Evolutionary conservation across 2,797 vertebrate genomes (phyloP), one percentile per base, ranked within the genome.

Genomic region (Gadopsis marmoratus): DNA sequence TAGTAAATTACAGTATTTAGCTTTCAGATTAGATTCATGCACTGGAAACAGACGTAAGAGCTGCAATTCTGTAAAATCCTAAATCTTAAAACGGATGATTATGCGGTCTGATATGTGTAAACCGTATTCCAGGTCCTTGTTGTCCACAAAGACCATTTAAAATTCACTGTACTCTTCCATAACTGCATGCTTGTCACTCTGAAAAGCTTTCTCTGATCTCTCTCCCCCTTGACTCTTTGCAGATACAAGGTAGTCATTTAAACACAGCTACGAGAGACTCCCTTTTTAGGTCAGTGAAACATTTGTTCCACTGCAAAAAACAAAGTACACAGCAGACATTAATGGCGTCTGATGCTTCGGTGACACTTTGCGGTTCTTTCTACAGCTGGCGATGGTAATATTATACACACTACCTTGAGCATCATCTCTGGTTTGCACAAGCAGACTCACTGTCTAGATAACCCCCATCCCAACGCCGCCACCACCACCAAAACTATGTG

Each of bases 381-480:
- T 16, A 1, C 58, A 71, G 76, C 71, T 66, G 79, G 62, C 55
- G 74, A 81, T 35, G 68, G 75, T 79, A 86, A 88, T 66, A 63
- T 79, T 76, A 85, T 53, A 82, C 21, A 63, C 78, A 56, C 87
- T 71, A 90, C 85, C 88, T 86, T 86, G 78, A 88, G 70, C 35
- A 62, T 74, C 55, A 29, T 37, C 71, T 65, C 66, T 62, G 71
- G 51, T 81, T 66, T 71, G 60, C 55, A 76, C 53, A 75, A 41
- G 54, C 65, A 77, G 50, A 88, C 79, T 81, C 39, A 13, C 35
- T 76, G 87, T 88, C 82, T 84, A 29, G 64, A 83, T 86, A 82
- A 76, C 17, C 56, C 66, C 39, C 70, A 33, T 4, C 16, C 39
- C 16, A 6, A 37, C 35, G 8, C 35, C 2, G 7, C 54, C 19